A percentile compares a stretch with the other conserved stretches of the same genome.
Evolutionary conservation across 2,113 vertebrate genomes (phyloP).

Genomic region (Coregonus clupeaformis): DNA sequence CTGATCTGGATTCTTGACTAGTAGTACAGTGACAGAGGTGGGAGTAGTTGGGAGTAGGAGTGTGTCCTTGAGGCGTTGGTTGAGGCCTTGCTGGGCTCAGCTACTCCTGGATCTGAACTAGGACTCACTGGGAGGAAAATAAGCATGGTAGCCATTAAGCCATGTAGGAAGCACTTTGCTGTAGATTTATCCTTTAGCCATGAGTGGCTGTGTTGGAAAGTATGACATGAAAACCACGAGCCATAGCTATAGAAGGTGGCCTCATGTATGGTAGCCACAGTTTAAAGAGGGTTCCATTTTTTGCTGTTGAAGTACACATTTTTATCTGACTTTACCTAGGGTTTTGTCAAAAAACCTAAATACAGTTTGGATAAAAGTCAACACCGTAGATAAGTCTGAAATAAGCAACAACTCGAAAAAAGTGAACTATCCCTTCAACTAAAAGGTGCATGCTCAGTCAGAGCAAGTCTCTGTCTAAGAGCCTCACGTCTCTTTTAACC

Average conservation of each 20-base stretch:
- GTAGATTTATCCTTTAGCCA: constrained; percentile 62
- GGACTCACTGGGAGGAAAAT: constrained; percentile 55
- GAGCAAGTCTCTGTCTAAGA: constrained; percentile 8
- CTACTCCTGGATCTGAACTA: constrained; percentile 46
- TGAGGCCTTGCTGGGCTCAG: constrained; percentile 23
- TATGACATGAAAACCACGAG: constrained; percentile 45
- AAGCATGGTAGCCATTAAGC: constrained; percentile 67
- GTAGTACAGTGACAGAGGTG: constrained; percentile 60
- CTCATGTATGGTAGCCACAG: constrained; percentile 42
- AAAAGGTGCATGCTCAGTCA: neutral
- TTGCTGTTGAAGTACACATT: no score
- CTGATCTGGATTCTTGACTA: constrained; percentile 62
- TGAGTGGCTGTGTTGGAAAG: constrained; percentile 47
- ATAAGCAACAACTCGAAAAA: no score
- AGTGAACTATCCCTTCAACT: constrained; percentile 29
- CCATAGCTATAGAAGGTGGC: constrained; percentile 48
- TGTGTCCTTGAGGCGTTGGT: constrained; percentile 45
- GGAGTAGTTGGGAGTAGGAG: constrained; percentile 36
- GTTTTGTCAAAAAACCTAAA: no score
- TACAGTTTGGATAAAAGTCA: no score
- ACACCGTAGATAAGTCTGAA: no score
- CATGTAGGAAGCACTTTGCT: constrained; percentile 44
- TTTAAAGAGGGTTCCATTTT: constrained; percentile 26
- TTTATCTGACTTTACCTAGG: no score
- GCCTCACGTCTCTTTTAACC: constrained; percentile 13